A percentile compares a stretch with the other conserved stretches of the same genome.
These are phyloP conservation scores for Monodelphis domestica DNA, from an alignment of 2,797 vertebrate species.

Conservation along the genomic window DNA sequence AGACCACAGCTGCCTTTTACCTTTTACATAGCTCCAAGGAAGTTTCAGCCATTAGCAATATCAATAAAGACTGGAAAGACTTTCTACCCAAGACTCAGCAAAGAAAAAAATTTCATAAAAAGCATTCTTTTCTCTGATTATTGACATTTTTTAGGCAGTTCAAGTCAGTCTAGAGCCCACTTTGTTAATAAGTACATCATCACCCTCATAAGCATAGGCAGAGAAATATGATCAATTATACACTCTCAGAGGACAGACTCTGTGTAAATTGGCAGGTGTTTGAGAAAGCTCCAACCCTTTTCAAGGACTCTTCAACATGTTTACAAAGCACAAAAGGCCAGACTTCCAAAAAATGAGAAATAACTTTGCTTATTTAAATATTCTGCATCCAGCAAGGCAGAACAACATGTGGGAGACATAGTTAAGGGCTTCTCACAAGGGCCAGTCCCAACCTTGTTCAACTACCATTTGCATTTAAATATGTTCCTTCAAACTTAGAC, in stretches of 20 bases:
- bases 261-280: slow-evolving; percentile 57
- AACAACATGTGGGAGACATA: slow-evolving; percentile 58
- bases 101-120: slow-evolving; percentile 20
- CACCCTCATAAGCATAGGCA: slow-evolving; percentile 40
- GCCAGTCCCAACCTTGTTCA: slow-evolving; percentile 64
- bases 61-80: too few relatives aligned
- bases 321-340: slow-evolving; percentile 61
- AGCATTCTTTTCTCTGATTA: slow-evolving; percentile 48
- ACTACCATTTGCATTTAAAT: slow-evolving; percentile 55
- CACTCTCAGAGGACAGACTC: slow-evolving; percentile 49
- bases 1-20: slow-evolving; percentile 31
- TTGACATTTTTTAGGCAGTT: slow-evolving; percentile 56
- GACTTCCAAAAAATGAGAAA: slow-evolving; percentile 56
- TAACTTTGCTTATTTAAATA: slow-evolving; percentile 67
- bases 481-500: slow-evolving; percentile 52
- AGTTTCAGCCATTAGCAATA: slow-evolving; percentile 42
- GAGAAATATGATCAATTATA: slow-evolving; percentile 52
- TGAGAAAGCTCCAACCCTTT: slow-evolving; percentile 68
- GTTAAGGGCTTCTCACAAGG: slow-evolving; percentile 60
- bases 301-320: slow-evolving; percentile 70
- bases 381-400: slow-evolving; percentile 64
- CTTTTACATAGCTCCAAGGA: slow-evolving; percentile 39
- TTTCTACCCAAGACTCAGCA: slow-evolving; percentile 32
- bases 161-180: slow-evolving; percentile 46
- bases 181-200: slow-evolving; percentile 61